Evolutionary conservation across 2,113 vertebrate species (phyloP).

Genomic region (Cichladusa arquata): DNA sequence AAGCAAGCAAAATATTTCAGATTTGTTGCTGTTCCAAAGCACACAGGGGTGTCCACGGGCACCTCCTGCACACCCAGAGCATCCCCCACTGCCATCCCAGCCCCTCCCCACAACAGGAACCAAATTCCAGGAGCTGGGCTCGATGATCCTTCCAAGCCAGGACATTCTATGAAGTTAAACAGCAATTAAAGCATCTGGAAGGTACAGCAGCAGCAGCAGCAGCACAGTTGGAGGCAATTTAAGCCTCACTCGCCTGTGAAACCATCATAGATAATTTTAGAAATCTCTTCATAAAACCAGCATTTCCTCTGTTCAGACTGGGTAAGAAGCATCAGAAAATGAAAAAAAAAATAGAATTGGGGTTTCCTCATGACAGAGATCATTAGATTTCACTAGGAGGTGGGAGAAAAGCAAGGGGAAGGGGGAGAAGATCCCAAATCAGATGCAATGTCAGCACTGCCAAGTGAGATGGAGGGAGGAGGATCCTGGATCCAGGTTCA

Average conservation of each 20-base stretch:
- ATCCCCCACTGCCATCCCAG: neutral
- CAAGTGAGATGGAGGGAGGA: neutral
- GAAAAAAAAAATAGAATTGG: fast-evolving
- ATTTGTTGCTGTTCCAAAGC: neutral
- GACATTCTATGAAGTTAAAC: neutral
- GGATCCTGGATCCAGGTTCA: neutral
- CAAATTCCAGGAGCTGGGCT: neutral
- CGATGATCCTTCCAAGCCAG: neutral
- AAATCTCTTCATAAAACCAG: neutral
- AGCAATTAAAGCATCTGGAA: neutral
- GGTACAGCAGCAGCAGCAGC: neutral
- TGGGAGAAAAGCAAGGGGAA: neutral
- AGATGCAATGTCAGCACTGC: neutral
- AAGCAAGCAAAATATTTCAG: neutral
- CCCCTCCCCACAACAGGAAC: neutral
- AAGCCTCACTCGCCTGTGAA: neutral
- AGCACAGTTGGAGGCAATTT: neutral
- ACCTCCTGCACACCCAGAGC: neutral
- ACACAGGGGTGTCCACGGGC: neutral
- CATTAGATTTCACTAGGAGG: neutral
- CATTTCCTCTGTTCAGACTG: neutral
- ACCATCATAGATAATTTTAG: neutral
- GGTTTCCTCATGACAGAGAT: neutral
- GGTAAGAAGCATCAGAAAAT: neutral
- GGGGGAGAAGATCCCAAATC: neutral